phyloP scores from a whole-genome alignment of 2,888 invertebrate species.

The Agriotes lineatus region DNA sequence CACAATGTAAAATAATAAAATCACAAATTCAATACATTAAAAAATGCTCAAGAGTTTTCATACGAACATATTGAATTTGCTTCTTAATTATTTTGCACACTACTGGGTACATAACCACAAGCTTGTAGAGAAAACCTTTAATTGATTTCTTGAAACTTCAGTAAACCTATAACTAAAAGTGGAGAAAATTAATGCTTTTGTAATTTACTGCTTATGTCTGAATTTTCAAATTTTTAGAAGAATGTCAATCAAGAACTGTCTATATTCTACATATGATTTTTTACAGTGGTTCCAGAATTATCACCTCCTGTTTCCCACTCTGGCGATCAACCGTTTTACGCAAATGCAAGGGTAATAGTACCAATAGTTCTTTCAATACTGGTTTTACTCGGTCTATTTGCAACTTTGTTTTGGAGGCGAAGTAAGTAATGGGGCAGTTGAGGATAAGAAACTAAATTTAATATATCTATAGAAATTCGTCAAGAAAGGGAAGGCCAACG shows the following conservation, averaged over 20 bases:
- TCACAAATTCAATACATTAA: too few relatives aligned
- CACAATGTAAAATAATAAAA: too few relatives aligned
- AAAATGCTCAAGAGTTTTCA: too few relatives aligned
- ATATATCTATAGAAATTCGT: constrained; percentile 63
- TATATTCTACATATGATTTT: background rate
- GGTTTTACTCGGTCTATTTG: constrained; percentile 75
- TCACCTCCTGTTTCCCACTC: constrained; percentile 77
- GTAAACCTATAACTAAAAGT: too few relatives aligned
- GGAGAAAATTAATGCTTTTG: too few relatives aligned
- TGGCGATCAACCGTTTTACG: constrained; percentile 74
- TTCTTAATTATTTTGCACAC: too few relatives aligned
- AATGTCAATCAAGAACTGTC: background rate
- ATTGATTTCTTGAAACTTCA: too few relatives aligned
- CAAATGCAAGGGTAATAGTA: constrained; percentile 73
- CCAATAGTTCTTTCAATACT: constrained; percentile 78
- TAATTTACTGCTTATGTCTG: too few relatives aligned
- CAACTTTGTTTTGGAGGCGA: constrained; percentile 78
- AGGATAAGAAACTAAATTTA: background rate
- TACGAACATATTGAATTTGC: too few relatives aligned
- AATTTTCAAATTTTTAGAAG: too few relatives aligned
- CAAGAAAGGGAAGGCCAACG: constrained; percentile 62
- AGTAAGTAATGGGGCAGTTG: constrained; percentile 66
- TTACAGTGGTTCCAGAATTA: constrained; percentile 73
- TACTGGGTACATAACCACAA: too few relatives aligned
- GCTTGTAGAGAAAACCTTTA: too few relatives aligned